Base-by-base conservation (phyloP, 2,797 vertebrate genomes). In the Leptatherina wallacei region DNA sequence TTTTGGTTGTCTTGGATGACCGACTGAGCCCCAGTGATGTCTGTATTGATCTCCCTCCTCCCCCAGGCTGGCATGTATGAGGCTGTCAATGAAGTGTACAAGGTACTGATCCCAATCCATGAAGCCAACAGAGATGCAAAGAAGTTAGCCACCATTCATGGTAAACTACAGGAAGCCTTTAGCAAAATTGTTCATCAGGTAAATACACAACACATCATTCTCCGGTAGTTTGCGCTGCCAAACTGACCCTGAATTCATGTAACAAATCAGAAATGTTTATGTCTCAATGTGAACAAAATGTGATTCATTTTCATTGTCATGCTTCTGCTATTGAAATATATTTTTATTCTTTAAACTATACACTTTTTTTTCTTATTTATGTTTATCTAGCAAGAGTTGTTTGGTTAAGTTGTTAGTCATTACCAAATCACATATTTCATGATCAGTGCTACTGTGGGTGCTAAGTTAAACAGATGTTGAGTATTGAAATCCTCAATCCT, bases 111-210 rank as follows among this genome's bases (percentile, higher is more conserved):
- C 92, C 98, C 98, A 44, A 94, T 99, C 86, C 98, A 99, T 2
- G 98, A 99, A 94, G 97, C 98, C 80, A 99, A 96, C 88, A 95
- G 98, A 81, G 98, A 99, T 13, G 97, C 97, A 73, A 99, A 99
- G 93, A 99, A 98, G 90, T 92, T 99, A 12, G 96, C 97, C 73
- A 95, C 97, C 79, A 99, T 99, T 95, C 98, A 99, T 94, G 98
- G 98, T 96, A 99, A 99, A 99, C 98, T 99, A 57, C 98, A 99
- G 87, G 98, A 99, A 91, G 98, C 98, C 14, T 99, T 99, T 96
- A 96, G 96, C 94, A 99, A 99, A 96, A 99, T 99, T 66, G 97
- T 99, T 64, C 98, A 98, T 83, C 98, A 99, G 98, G 98, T 99
- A 97, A 98, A 85, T 75, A 36, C 67, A 75, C 62, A 75, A 44